Conservation (phyloP, 1,140 invertebrate species). For the Diploscapter pachys region DNA sequence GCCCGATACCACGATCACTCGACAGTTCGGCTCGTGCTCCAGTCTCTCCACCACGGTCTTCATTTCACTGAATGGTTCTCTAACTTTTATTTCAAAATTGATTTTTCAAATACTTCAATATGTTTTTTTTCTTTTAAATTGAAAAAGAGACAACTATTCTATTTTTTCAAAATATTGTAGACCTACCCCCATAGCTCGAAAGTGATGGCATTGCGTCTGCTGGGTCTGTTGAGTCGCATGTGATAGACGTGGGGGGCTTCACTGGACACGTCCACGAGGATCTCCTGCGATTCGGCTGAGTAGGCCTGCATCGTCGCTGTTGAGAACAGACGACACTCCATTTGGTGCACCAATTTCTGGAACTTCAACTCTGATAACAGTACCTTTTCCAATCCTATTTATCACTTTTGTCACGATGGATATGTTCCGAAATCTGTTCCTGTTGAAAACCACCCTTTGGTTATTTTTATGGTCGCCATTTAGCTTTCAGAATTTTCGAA, state of each 20-base stretch:
- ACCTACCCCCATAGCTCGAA: constrained; percentile 77
- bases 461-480: too few relatives aligned
- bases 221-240: constrained; percentile 83
- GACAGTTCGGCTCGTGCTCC: constrained; percentile 73
- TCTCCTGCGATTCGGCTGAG: too few relatives aligned
- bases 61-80: constrained; percentile 70
- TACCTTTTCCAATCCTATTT: too few relatives aligned
- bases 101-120: not conserved
- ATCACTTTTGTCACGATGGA: too few relatives aligned
- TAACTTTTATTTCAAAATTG: not conserved
- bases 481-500: too few relatives aligned
- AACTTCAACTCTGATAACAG: too few relatives aligned
- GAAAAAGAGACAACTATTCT: constrained; percentile 2
- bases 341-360: too few relatives aligned
- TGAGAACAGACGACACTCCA: too few relatives aligned
- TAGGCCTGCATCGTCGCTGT: too few relatives aligned
- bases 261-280: constrained; percentile 6
- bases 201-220: constrained; percentile 81
- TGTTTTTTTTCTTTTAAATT: not conserved
- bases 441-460: too few relatives aligned
- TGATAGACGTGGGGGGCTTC: constrained; percentile 68
- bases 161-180: constrained; percentile 6
- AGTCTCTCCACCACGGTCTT: constrained; percentile 75
- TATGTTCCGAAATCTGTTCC: too few relatives aligned
- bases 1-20: constrained; percentile 79